Conservation (phyloP, 2,113 vertebrate species). For the Rattus rattus region DNA sequence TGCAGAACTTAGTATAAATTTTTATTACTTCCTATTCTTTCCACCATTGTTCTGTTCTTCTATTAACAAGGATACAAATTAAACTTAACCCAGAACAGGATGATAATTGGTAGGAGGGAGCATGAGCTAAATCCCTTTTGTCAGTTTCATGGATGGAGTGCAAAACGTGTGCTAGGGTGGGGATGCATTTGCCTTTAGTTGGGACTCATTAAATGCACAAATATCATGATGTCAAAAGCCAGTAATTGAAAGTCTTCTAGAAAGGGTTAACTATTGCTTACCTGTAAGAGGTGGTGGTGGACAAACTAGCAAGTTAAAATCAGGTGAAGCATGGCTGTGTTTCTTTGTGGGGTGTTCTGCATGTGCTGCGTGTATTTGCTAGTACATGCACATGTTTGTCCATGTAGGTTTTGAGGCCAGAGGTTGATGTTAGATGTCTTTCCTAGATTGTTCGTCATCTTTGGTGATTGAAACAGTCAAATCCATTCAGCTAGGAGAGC, state of each 20-base stretch:
- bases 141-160: background rate
- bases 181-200: background rate
- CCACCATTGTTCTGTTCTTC: background rate
- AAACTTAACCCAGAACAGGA: constrained; percentile 11
- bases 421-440: background rate
- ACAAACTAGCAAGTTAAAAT: background rate
- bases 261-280: background rate
- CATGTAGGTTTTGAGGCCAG: background rate
- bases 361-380: background rate
- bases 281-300: background rate
- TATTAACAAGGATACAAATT: constrained; percentile 26
- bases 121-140: background rate
- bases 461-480: background rate
- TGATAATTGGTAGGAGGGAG: background rate
- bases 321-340: background rate
- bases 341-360: background rate
- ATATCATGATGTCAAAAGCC: background rate
- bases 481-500: background rate
- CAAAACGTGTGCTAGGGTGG: too few species aligned
- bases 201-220: background rate
- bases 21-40: background rate
- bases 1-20: background rate
- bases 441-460: too few species aligned
- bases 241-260: background rate
- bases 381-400: background rate